Evolutionary conservation across 2,888 invertebrate species (phyloP), one percentile per base, ranked within the genome.

Genomic region (Cantharis lateralis): DNA sequence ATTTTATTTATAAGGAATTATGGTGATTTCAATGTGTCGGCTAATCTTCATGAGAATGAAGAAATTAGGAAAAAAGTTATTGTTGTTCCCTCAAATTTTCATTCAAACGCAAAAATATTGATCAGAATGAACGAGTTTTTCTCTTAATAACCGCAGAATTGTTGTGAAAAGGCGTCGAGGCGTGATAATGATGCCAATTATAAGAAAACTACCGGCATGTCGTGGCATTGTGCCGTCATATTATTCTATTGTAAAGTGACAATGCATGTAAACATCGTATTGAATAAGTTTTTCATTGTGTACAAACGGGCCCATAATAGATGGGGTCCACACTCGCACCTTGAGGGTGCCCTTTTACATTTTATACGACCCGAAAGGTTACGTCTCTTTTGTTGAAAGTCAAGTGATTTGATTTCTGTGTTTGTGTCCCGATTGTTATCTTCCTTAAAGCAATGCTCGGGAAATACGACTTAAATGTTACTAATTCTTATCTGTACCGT

Each of bases 131-230:
- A 72, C 75, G 26, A 62, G 75, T 78, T 75, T 75, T 70, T 62
- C 26, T 70, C 32, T 70, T 78, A 79, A 78, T 73, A 78, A 77
- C 79, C 77, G 77, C 75, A 79, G 75, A 71, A 78, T 72, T 71
- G 74, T 71, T 75, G 48, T 78, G 79, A 79, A 80, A 81, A 84
- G 84, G 86, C 86, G 86, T 85, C 82, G 84, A 84, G 82, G 85
- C 85, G 84, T 86, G 82, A 85, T 86, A 87, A 87, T 87, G 86
- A 83, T 82, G 83, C 86, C 85, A 87, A 87, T 87, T 87, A 87
- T 86, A 85, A 84, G 79, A 81, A 81, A 79, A 83, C 83, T 82
- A 83, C 81, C 83, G 84, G 80, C 84, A 84, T 84, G 84, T 84
- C 83, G 80, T 78, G 78, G 83, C 82, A 84, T 85, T 85, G 85